Evolutionary conservation across 2,888 invertebrate species (phyloP).

Genomic region (Xylocampa areola): DNA sequence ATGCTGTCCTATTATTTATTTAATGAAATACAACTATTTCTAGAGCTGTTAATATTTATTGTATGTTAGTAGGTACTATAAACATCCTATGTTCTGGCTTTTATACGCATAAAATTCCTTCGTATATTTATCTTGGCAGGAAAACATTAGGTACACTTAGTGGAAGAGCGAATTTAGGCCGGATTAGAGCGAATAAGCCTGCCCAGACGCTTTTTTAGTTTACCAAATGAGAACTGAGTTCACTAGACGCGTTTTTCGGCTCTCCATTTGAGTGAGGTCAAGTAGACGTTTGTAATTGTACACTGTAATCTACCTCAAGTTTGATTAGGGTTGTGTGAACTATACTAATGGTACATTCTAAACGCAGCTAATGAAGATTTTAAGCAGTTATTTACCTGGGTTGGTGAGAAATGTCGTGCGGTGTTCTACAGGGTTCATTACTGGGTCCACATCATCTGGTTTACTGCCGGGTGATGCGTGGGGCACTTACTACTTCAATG

Average conservation of each 20-base stretch:
- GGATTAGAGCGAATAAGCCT: constrained; percentile 43
- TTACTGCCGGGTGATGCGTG: too few species aligned
- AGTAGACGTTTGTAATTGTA: constrained; percentile 27
- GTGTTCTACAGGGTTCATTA: too few species aligned
- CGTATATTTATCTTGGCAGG: constrained; percentile 29
- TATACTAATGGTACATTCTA: not conserved
- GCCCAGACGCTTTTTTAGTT: constrained; percentile 33
- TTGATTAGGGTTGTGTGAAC: constrained; percentile 23
- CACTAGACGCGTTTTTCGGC: constrained; percentile 30
- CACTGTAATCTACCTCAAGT: constrained; percentile 9
- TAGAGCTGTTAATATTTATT: too few species aligned
- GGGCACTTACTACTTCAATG: too few species aligned
- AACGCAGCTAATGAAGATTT: constrained; percentile 3
- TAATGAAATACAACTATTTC: too few species aligned
- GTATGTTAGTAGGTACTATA: too few species aligned
- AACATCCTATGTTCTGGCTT: too few species aligned
- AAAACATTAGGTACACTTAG: constrained; percentile 29
- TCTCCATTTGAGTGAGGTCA: constrained; percentile 4
- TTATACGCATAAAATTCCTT: constrained; percentile 32
- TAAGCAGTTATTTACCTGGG: too few species aligned
- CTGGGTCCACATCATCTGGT: too few species aligned
- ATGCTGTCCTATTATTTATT: too few species aligned
- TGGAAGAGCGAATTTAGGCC: constrained; percentile 20
- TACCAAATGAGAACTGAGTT: too few species aligned
- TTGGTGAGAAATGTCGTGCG: too few species aligned